Percentiles rank a stretch among this genome's conserved stretches.
Conservation (phyloP, 1,140 invertebrate genomes). For the Lasioglossum albipes region DNA sequence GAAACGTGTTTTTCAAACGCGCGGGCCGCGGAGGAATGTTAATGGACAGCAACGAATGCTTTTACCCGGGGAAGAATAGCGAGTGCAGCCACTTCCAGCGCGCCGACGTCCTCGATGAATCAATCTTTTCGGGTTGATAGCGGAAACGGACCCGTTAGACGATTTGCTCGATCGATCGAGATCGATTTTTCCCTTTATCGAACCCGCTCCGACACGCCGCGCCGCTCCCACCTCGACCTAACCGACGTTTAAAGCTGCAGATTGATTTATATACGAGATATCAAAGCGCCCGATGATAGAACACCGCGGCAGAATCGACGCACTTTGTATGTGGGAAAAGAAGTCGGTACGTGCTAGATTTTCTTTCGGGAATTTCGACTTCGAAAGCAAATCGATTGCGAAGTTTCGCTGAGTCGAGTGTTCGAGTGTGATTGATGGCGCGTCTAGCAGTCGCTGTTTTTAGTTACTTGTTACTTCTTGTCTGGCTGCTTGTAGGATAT, state of each 20-base stretch:
- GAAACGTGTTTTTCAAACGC: constrained; percentile 39
- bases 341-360: too few species aligned
- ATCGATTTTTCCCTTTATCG: background rate
- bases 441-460: too few species aligned
- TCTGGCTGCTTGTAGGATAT: too few species aligned
- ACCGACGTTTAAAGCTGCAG: background rate
- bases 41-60: constrained; percentile 54
- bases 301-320: background rate
- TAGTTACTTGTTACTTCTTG: too few species aligned
- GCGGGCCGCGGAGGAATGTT: constrained; percentile 37
- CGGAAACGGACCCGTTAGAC: background rate
- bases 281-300: background rate
- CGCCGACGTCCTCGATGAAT: constrained; percentile 31
- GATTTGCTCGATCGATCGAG: background rate
- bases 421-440: too few species aligned
- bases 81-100: constrained; percentile 8
- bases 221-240: background rate
- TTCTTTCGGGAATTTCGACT: too few species aligned
- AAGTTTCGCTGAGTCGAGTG: too few species aligned
- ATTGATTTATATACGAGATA: background rate
- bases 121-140: constrained; percentile 35
- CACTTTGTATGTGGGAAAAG: background rate
- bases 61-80: constrained; percentile 31
- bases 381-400: too few species aligned
- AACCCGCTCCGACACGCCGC: background rate